Conservation (phyloP, 2,113 vertebrate genomes). For the Polyodon spathula region DNA sequence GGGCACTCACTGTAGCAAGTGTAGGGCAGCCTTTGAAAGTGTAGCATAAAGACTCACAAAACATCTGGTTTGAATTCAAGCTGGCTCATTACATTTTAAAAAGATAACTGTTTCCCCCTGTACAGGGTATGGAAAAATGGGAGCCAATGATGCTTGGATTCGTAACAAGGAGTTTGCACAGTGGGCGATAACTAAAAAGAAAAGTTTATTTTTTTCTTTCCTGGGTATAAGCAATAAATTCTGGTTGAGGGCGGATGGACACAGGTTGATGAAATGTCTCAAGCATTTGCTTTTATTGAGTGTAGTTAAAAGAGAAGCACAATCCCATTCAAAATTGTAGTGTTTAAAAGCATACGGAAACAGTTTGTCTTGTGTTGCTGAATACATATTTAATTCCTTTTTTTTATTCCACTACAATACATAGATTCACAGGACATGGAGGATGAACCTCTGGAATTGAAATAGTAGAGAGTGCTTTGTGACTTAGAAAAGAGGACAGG, state of each 20-base stretch:
- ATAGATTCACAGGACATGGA: too few species aligned
- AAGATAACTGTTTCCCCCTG: slow-evolving; percentile 45
- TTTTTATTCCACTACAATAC: too few species aligned
- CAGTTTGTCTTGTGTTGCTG: too few species aligned
- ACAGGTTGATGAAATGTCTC: background rate
- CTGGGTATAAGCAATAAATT: slow-evolving; percentile 40
- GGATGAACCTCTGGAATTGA: too few species aligned
- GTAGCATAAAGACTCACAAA: slow-evolving; percentile 48
- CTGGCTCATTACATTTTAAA: slow-evolving; percentile 46
- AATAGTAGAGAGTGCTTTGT: too few species aligned
- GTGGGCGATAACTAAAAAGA: slow-evolving; percentile 41
- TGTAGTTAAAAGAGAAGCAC: background rate
- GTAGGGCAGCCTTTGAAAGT: slow-evolving; percentile 36
- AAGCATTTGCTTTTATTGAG: background rate
- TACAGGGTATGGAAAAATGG: slow-evolving; percentile 36
- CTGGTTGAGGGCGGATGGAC: background rate
- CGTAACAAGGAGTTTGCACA: slow-evolving; percentile 33
- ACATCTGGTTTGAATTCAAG: slow-evolving; percentile 60
- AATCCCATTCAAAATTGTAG: background rate
- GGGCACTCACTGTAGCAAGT: slow-evolving; percentile 40
- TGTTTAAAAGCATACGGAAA: background rate
- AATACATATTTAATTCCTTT: too few species aligned
- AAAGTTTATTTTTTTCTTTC: slow-evolving; percentile 33
- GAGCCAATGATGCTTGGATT: slow-evolving; percentile 31
- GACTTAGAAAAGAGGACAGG: too few species aligned